A percentile compares a stretch with the other conserved stretches of the same genome.
phyloP scores from a whole-genome alignment of 2,113 vertebrate genomes.

The Corvus cornix region DNA sequence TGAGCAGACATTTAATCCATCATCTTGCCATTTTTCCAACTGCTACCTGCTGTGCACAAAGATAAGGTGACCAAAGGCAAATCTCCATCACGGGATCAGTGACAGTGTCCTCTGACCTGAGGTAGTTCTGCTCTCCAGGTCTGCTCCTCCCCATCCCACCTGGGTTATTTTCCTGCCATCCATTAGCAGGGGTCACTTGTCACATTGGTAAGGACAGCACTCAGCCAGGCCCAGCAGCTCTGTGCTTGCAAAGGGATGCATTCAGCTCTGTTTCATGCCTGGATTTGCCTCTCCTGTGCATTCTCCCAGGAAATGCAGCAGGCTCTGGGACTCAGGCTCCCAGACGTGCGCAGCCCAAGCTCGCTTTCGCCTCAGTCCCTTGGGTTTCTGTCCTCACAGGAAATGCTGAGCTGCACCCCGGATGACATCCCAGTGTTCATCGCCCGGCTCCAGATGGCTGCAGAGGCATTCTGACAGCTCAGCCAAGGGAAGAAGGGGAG shows the following conservation, averaged over 20 bases:
- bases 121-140: background rate
- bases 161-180: background rate
- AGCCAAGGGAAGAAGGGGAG: constrained; percentile 91
- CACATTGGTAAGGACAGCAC: background rate
- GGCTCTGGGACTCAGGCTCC: background rate
- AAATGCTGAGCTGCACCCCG: constrained; percentile 85
- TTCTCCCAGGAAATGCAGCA: background rate
- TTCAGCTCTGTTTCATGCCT: background rate
- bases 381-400: background rate
- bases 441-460: constrained; percentile 86
- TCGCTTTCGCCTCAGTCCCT: background rate
- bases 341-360: accelerated
- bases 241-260: background rate
- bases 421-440: constrained; percentile 89
- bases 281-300: background rate
- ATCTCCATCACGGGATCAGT: background rate
- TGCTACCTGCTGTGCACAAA: background rate
- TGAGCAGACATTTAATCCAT: background rate
- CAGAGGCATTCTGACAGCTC: constrained; percentile 89
- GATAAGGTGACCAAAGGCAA: background rate
- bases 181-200: background rate
- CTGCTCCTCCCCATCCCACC: background rate
- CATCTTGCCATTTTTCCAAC: background rate
- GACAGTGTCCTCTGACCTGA: background rate
- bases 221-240: background rate